Conservation (phyloP, 1,140 invertebrate genomes). For the Hylaeus anthracinus region DNA sequence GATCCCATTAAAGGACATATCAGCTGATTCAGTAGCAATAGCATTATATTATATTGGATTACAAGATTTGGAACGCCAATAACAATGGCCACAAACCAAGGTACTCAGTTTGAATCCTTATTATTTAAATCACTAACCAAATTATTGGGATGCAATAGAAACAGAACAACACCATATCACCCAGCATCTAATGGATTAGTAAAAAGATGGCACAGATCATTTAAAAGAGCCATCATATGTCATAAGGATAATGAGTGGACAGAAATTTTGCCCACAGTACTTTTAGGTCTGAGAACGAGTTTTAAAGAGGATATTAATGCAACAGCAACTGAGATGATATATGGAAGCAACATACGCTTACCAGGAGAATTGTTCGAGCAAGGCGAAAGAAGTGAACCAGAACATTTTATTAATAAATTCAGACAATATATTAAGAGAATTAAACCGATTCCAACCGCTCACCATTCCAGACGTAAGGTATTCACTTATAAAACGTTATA, state of each 20-base stretch:
- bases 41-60: not conserved
- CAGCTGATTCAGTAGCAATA: conserved; percentile 1
- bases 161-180: conserved; percentile 2
- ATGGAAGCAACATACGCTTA: too few relatives aligned
- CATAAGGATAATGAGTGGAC: not conserved
- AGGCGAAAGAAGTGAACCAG: too few relatives aligned
- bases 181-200: not conserved
- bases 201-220: not conserved
- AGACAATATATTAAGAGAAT: not conserved
- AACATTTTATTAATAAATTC: not conserved
- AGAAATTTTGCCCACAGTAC: not conserved
- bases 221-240: conserved; percentile 8
- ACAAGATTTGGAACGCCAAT: not conserved
- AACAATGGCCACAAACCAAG: not conserved
- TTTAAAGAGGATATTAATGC: too few relatives aligned
- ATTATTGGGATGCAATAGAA: not conserved
- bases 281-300: too few relatives aligned
- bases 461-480: not conserved
- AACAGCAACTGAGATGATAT: too few relatives aligned
- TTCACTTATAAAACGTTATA: not conserved
- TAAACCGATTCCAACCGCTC: not conserved
- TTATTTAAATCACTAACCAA: conserved; percentile 1
- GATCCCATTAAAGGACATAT: not conserved
- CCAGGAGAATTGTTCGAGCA: too few relatives aligned
- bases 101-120: conserved; percentile 7